phyloP scores from a whole-genome alignment of 2,113 vertebrate genomes.

The Clarias macrocephalus region DNA sequence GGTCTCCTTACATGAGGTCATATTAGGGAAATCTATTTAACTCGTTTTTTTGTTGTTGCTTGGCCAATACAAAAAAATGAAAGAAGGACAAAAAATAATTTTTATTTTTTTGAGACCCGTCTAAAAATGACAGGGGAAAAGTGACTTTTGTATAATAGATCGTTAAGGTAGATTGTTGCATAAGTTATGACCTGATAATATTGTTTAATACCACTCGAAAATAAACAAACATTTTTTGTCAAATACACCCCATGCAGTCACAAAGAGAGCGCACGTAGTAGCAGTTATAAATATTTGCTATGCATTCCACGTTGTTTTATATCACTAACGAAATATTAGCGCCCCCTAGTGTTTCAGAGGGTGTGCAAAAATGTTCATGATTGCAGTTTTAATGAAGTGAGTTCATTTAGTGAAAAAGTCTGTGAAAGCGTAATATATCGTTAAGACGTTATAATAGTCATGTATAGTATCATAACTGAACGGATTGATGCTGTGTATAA shows the following conservation, averaged over 20 bases:
- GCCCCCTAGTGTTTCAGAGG: not conserved
- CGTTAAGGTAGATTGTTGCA: too few relatives aligned
- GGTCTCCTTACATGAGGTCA: too few relatives aligned
- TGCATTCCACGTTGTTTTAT: not conserved
- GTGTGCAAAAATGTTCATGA: not conserved
- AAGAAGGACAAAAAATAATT: too few relatives aligned
- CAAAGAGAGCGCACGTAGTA: not conserved
- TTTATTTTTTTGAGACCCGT: too few relatives aligned
- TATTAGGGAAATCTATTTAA: too few relatives aligned
- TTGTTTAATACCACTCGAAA: too few relatives aligned
- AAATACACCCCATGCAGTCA: too few relatives aligned
- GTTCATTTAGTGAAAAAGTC: not conserved
- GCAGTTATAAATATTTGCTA: not conserved
- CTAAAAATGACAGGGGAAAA: too few relatives aligned
- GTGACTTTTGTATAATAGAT: too few relatives aligned
- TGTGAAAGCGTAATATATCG: not conserved
- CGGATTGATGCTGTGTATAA: not conserved
- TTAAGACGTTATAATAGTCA: not conserved
- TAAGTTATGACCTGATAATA: too few relatives aligned
- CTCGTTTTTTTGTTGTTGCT: too few relatives aligned
- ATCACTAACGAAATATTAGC: not conserved
- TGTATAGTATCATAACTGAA: not conserved
- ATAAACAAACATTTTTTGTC: not conserved
- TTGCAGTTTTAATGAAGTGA: not conserved
- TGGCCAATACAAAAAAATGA: too few relatives aligned